Evolutionary conservation across 2,888 invertebrate genomes (phyloP), one percentile per base, ranked within the genome.

Genomic region (Syrista parreyssii): DNA sequence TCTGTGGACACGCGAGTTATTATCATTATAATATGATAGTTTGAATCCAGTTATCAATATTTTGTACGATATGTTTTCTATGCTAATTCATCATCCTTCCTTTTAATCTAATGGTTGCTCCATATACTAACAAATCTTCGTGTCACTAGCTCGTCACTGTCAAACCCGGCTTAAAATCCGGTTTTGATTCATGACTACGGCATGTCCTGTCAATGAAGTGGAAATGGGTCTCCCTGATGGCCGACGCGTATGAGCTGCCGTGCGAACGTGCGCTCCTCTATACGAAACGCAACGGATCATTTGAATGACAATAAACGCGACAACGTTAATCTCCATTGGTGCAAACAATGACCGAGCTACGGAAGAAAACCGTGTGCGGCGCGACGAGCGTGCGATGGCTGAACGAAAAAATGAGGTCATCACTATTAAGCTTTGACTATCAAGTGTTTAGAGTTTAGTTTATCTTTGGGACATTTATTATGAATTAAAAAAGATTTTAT

Each of bases 121-220:
- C 12, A 11, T 83, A 85, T 84, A 82, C 84, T 82, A 76, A 75
- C 81, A 83, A 82, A 86, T 88, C 86, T 84, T 83, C 82, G 84
- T 83, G 88, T 88, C 87, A 85, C 83, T 84, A 83, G 85, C 88
- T 88, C 87, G 87, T 88, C 87, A 88, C 86, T 87, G 87, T 88
- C 87, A 87, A 73, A 76, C 69, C 55, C 76, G 83, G 86, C 87
- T 88, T 87, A 86, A 86, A 87, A 84, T 84, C 85, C 86, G 86
- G 86, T 85, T 84, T 79, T 81, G 77, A 85, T 85, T 85, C 86
- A 82, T 23, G 55, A 23, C 55, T 55, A 55, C 23, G 55, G 55
- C 55, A 9, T 15, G 55, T 15, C 55, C 55, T 55, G 55, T 55
- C 55, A 55, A 55, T 55, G 55, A 55, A 9, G 55, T 55, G 55